phyloP scores from a whole-genome alignment of 1,140 invertebrate genomes.

The Pseudomyrmex pallidus region DNA sequence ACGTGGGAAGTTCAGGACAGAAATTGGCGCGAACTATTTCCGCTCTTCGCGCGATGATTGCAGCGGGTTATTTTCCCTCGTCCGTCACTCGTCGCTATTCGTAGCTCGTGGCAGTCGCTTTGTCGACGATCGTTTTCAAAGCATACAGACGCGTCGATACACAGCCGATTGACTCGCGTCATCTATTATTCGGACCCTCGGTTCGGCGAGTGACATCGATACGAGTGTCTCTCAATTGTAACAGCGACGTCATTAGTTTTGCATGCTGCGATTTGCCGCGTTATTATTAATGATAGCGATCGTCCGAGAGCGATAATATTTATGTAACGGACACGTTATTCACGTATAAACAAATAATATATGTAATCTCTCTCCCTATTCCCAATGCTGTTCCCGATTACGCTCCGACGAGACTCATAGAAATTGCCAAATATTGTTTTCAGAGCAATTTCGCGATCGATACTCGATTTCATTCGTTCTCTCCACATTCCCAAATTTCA shows the following conservation, averaged over 20 bases:
- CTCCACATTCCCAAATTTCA: not conserved
- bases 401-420: not conserved
- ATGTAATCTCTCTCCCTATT: conserved; percentile 27
- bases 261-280: conserved; percentile 48
- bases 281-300: conserved; percentile 47
- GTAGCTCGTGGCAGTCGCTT: conserved; percentile 35
- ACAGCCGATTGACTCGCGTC: conserved; percentile 48
- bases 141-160: conserved; percentile 49
- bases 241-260: conserved; percentile 52
- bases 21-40: conserved; percentile 30
- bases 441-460: not conserved
- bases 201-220: conserved; percentile 54
- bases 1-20: conserved; percentile 23
- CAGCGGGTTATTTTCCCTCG: conserved; percentile 40
- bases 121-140: conserved; percentile 46
- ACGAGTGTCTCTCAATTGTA: conserved; percentile 48
- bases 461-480: too few species aligned
- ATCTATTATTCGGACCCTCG: conserved; percentile 43
- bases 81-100: conserved; percentile 37
- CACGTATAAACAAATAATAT: conserved; percentile 25
- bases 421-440: not conserved
- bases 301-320: conserved; percentile 46
- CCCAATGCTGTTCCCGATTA: conserved; percentile 1
- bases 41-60: conserved; percentile 36
- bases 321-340: conserved; percentile 35